These are phyloP conservation scores for Drosophila oshimai DNA, from an alignment of 1,140 invertebrate species.

Conservation along the genomic window DNA sequence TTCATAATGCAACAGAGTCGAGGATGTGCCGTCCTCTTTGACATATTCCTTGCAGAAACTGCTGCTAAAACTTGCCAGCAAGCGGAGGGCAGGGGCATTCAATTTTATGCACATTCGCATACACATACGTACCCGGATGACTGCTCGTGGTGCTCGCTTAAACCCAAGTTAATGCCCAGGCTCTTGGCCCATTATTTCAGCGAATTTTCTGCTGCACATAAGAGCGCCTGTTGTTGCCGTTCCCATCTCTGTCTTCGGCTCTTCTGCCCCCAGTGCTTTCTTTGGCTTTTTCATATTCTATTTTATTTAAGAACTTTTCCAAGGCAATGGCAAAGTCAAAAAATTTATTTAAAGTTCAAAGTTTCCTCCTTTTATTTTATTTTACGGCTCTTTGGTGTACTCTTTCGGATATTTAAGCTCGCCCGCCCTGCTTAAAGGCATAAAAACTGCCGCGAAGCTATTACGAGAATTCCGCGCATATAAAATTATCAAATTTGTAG, in stretches of 20 bases:
- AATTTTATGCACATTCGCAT: conserved; percentile 60
- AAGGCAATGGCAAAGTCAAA: conserved; percentile 52
- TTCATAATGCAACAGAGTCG: conserved; percentile 71
- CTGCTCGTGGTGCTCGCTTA: conserved; percentile 32
- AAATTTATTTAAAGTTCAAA: conserved; percentile 58
- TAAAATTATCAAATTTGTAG: conserved; percentile 21
- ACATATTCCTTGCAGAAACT: conserved; percentile 57
- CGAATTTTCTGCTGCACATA: conserved; percentile 42
- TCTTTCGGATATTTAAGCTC: not conserved
- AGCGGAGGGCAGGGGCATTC: conserved; percentile 36
- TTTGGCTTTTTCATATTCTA: conserved; percentile 31
- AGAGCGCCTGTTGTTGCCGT: conserved; percentile 6
- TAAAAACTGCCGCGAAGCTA: not conserved
- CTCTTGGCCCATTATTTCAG: conserved; percentile 69
- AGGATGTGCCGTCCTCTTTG: conserved; percentile 47
- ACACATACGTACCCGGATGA: conserved; percentile 25
- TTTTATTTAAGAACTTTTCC: conserved; percentile 64
- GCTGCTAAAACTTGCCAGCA: conserved; percentile 17
- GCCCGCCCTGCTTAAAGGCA: not conserved
- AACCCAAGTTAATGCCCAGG: conserved; percentile 67
- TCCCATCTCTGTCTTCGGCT: not conserved
- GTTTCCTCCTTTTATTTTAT: conserved; percentile 34
- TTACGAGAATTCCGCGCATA: conserved; percentile 12
- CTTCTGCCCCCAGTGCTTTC: not conserved
- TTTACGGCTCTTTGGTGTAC: conserved; percentile 20